These are phyloP conservation scores for Lagopus leucura DNA, from an alignment of 2,113 vertebrate species.

Conservation along the genomic window DNA sequence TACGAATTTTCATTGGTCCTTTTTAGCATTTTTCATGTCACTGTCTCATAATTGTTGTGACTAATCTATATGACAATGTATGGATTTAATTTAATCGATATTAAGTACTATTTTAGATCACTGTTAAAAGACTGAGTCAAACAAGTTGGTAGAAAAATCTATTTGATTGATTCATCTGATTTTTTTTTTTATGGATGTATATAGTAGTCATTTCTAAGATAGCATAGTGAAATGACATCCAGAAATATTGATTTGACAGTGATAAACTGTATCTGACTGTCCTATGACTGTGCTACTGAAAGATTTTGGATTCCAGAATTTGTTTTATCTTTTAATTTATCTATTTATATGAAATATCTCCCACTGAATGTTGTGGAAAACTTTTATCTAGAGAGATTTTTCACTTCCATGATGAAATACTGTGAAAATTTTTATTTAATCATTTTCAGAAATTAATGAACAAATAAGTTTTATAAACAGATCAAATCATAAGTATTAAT, in stretches of 20 bases:
- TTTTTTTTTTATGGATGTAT: neutral
- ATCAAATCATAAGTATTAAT: fast-evolving
- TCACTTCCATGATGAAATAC: neutral
- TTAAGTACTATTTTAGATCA: neutral
- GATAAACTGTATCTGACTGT: neutral
- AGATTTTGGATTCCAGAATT: neutral
- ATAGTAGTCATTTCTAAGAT: neutral
- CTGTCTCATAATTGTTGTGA: neutral
- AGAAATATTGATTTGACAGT: neutral
- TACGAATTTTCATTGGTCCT: neutral
- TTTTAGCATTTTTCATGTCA: neutral
- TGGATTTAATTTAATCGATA: slow-evolving; percentile 19
- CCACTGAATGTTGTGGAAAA: neutral
- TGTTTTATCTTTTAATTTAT: neutral
- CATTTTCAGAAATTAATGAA: neutral
- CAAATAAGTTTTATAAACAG: neutral
- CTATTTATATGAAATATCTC: neutral
- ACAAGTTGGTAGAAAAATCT: neutral
- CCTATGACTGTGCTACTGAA: neutral
- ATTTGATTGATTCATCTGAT: neutral
- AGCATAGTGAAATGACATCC: neutral
- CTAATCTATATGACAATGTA: neutral
- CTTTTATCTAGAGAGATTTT: neutral
- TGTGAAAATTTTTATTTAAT: neutral
- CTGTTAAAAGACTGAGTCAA: neutral